Evolutionary conservation across 2,797 vertebrate genomes (phyloP), one percentile per base, ranked within the genome.

Genomic region (Cetoscarus ocellatus): DNA sequence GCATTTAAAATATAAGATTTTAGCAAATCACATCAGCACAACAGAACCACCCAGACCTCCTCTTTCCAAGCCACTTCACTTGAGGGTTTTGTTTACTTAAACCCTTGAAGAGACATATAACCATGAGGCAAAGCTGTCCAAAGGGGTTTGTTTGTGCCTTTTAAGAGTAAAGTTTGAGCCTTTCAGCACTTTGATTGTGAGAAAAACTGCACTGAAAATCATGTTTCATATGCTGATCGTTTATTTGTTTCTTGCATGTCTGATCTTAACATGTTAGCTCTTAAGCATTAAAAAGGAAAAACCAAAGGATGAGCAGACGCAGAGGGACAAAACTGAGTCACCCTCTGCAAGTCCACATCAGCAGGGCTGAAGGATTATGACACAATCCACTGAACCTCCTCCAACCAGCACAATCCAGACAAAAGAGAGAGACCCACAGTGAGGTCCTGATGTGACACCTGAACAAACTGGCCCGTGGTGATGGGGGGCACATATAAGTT

Each of bases 271-370:
- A 14, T 44, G 43, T 11, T 11, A 5, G 43, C 47, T 48, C 47
- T 14, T 2, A 47, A 15, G 15, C n/a, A 9, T 17, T 2, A 2
- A 5, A 48, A 9, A 48, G 1, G 10, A 48, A 48, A 8, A 8
- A 48, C 8, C 10, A 27, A 19, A 10, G 50, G 10, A 12, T n/a
- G 7, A 47, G 27, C 3, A 34, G 40, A 68, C 44, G 27, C 10
- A 27, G n/a, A 70, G 48, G 50, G 35, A 34, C 54, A 70, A 3
- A 67, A 66, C 61, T 56, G 35, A 83, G 35, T 73, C 39, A 50
- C 64, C 74, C 76, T 78, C 43, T 67, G 51, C 34, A 47, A 75
- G 15, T 75, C 80, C 40, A 53, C 52, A 70, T 60, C 57, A 71
- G 10, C 54, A 39, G 52, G 19, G 15, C 19, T 61, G 39, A 38